These are phyloP conservation scores for Arctocebus calabarensis DNA, from an alignment of 2,797 vertebrate genomes.

Conservation along the genomic window DNA sequence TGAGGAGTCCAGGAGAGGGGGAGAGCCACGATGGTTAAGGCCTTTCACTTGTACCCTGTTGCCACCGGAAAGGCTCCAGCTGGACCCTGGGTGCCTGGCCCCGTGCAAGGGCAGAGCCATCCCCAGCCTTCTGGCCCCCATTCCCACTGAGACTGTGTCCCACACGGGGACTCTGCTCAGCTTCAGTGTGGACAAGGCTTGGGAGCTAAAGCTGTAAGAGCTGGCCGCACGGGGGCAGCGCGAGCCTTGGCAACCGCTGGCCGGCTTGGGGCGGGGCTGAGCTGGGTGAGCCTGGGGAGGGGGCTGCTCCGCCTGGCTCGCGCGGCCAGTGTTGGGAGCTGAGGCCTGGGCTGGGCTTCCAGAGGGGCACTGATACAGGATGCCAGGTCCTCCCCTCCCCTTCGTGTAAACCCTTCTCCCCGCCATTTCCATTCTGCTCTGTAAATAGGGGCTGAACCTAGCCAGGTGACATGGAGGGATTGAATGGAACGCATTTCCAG, in stretches of 20 bases:
- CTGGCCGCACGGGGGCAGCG: constrained; percentile 68
- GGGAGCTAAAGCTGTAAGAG: neutral
- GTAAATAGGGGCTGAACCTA: neutral
- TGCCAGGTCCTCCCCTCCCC: too few species aligned
- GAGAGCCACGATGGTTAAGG: neutral
- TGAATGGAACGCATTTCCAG: neutral
- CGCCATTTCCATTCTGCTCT: neutral
- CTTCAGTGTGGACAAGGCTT: too few species aligned
- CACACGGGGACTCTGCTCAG: neutral
- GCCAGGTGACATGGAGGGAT: rapidly evolving
- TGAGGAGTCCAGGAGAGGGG: neutral
- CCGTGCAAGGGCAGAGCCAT: neutral
- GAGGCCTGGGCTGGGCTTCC: neutral
- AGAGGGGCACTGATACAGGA: neutral
- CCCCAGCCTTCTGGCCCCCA: too few species aligned
- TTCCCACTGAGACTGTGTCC: neutral
- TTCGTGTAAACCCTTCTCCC: neutral
- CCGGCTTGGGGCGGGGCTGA: neutral
- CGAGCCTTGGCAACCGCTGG: neutral
- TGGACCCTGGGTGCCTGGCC: neutral
- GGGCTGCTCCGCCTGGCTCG: neutral
- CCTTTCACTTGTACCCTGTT: neutral
- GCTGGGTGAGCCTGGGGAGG: rapidly evolving
- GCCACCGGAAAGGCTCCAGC: too few species aligned
- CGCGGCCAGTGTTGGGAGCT: neutral